Conservation (phyloP, 53 echinoderm and acorn worm genomes). For the Crossaster papposus region DNA sequence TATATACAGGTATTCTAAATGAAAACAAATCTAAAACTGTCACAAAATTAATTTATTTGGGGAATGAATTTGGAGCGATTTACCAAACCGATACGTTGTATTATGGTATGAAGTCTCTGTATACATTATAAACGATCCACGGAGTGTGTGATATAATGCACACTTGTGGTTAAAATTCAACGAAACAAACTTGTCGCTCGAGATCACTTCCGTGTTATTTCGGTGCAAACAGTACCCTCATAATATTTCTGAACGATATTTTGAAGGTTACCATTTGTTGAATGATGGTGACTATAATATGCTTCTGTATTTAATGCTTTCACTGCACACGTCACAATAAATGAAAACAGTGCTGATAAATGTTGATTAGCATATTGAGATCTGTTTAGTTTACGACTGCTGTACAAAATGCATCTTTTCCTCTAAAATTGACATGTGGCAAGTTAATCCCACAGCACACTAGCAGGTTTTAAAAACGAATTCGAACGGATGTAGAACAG, state of each 20-base stretch:
- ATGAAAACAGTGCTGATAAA: neutral
- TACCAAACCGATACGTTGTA: too few relatives aligned
- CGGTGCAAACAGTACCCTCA: neutral
- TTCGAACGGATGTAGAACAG: neutral
- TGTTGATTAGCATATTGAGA: neutral
- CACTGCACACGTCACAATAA: too few relatives aligned
- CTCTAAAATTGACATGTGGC: neutral
- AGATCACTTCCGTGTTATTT: slow-evolving; percentile 14
- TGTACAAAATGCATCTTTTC: neutral
- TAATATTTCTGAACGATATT: neutral
- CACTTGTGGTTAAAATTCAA: neutral
- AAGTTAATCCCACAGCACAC: too few relatives aligned
- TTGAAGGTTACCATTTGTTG: neutral
- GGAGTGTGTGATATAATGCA: neutral
- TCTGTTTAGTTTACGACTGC: neutral
- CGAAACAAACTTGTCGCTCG: neutral
- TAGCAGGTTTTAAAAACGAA: neutral
- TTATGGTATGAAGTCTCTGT: too few relatives aligned
- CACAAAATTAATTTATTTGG: too few relatives aligned
- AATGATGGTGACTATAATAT: neutral
- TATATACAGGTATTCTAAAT: too few relatives aligned
- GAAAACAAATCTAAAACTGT: neutral
- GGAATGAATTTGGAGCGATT: too few relatives aligned
- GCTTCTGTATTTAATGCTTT: neutral
- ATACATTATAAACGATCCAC: too few relatives aligned